These are phyloP conservation scores for Poecile montanus DNA, from an alignment of 2,797 vertebrate species.

Conservation along the genomic window DNA sequence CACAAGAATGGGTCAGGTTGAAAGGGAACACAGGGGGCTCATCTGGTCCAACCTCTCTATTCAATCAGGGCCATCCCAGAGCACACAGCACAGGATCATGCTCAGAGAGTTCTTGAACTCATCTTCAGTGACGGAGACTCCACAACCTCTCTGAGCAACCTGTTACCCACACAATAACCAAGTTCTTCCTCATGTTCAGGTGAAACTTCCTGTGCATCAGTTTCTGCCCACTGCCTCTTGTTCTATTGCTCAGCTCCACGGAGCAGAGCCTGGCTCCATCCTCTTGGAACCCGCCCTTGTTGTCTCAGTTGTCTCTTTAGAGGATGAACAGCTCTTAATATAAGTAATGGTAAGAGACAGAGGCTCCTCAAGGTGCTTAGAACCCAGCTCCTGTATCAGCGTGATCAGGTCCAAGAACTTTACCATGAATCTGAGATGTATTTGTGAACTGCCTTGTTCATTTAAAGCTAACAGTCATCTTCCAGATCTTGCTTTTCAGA, in stretches of 20 bases:
- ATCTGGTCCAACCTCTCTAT: not conserved
- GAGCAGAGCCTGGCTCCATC: not conserved
- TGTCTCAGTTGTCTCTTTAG: not conserved
- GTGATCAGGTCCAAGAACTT: not conserved
- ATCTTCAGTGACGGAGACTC: not conserved
- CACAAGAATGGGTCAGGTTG: not conserved
- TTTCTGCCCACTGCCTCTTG: not conserved
- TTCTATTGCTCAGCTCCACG: fast-evolving
- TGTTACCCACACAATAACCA: not conserved
- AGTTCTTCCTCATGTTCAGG: not conserved
- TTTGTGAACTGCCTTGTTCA: not conserved
- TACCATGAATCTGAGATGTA: not conserved
- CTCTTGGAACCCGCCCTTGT: not conserved
- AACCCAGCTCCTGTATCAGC: not conserved
- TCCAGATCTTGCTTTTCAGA: not conserved
- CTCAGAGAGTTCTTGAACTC: not conserved
- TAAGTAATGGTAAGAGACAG: not conserved
- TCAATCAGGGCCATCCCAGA: not conserved
- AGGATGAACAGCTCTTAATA: not conserved
- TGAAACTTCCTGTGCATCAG: not conserved
- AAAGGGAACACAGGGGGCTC: not conserved
- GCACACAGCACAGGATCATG: not conserved
- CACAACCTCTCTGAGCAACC: not conserved
- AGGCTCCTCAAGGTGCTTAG: not conserved
- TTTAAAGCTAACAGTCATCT: not conserved